Base-by-base conservation (phyloP, 2,113 vertebrate genomes). In the Empidonax traillii region DNA sequence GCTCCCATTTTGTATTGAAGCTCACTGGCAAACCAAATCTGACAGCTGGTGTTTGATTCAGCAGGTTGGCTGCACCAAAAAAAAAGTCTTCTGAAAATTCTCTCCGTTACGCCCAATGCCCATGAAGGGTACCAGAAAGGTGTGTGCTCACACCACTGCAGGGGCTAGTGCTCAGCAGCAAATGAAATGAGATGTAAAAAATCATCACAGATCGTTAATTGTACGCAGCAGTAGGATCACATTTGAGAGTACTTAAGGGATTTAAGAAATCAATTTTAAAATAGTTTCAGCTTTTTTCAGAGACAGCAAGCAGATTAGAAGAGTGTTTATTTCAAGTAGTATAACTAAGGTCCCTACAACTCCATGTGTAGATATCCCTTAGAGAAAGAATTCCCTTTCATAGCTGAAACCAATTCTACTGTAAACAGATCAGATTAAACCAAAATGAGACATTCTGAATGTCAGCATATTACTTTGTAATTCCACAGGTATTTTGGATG, bases 101-200 rank as follows among this genome's bases (percentile, higher is more conserved):
- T 53, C 20, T 37, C 35, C 0, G 0, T 21, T 37, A 58, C 58
- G 51, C 18, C 2, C 0, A 0, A 9, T 16, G 33, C 13, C 35
- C 53, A 16, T 20, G 9, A 53, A 33, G 47, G 15, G n/a, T 51
- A 37, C 9, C 5, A 41, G 59, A 47, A 86, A 63, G 37, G 44
- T 11, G 6, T 4, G 25, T 12, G 14, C 39, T 41, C 37, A 13
- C 35, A 56, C 10, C 55, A 28, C 37, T 28, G 31, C 25, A 43
- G 73, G 52, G n/a, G 10, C 68, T 44, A 37, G 35, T 33, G 63
- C 30, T 4, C 23, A 14, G 46, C 20, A 89, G 20, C 53, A 87
- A 89, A 74, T 7, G 6, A 66, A 85, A 84, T 0, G 0, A 28
- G 12, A 33, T 3, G 4, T 9, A 30, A 73, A 72, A 74, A 85